Base-by-base conservation (phyloP, 2,797 vertebrate genomes). In the Myripristis murdjan region DNA sequence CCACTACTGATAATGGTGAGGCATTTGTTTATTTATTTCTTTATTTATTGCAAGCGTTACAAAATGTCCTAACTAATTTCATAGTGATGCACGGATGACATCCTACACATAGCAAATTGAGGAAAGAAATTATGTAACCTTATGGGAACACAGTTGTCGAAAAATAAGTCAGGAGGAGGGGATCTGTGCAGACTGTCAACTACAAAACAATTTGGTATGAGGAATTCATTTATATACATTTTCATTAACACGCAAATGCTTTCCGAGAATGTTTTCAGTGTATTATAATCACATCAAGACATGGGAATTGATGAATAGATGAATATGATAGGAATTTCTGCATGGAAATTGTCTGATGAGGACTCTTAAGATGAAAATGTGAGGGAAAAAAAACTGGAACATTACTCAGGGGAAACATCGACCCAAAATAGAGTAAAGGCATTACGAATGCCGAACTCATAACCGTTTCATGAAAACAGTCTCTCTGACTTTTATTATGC, bases 131-230 rank as follows among this genome's bases (percentile, higher is more conserved):
- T 1, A 49, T 60, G 69, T 62, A 11, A 16, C 9, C 35, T 68
- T 74, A 37, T 73, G 55, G 48, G 67, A 71, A 67, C 28, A 18
- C 22, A 58, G 23, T 20, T 22, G n/a, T 10, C 14, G 23, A 31
- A 64, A 9, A 49, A 49, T 23, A 49, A 22, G 49, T 37, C 9
- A 11, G 35, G 9, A 37, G 35, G 35, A 37, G 35, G 35, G 35
- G 4, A 31, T 2, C 28, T 31, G 7, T 31, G 28, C 4, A 31
- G 28, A 31, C 35, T 37, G 10, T 37, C 35, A 2, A 37, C 35
- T 37, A 37, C 8, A 11, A 37, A 11, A 37, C 10, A 35, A 10
- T 10, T 63, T 41, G 22, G 4, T 78, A 37, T 57, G 59, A 71
- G 47, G 61, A 49, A 54, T 2, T 49, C 0, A 18, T 48, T 48